phyloP scores from a whole-genome alignment of 2,888 invertebrate species.

The Hydropsyche betteni region DNA sequence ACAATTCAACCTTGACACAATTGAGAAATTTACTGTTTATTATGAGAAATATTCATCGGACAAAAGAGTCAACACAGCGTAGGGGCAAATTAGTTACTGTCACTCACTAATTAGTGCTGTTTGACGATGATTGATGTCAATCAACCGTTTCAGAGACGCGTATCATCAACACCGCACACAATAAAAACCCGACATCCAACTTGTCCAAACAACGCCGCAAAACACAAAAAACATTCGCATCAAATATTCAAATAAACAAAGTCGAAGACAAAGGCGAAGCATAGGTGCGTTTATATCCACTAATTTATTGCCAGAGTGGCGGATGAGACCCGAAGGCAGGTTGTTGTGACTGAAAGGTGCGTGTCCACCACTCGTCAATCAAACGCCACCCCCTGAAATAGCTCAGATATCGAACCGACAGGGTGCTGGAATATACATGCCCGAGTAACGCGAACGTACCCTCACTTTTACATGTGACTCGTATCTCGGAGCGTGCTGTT shows the following conservation, averaged over 20 bases:
- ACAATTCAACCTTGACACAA: no score
- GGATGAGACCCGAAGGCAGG: slow-evolving; percentile 33
- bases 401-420: slow-evolving; percentile 29
- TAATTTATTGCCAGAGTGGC: slow-evolving; percentile 22
- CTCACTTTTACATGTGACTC: background rate
- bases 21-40: no score
- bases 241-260: no score
- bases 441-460: background rate
- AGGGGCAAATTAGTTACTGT: slow-evolving; percentile 2
- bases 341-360: slow-evolving; percentile 44
- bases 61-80: no score
- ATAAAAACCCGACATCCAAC: no score
- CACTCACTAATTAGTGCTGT: slow-evolving; percentile 17
- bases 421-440: background rate
- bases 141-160: slow-evolving; percentile 8
- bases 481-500: background rate
- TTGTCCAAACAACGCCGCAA: no score
- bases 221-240: no score
- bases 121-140: slow-evolving; percentile 29
- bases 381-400: slow-evolving; percentile 38
- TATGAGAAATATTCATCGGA: no score
- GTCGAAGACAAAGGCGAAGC: no score
- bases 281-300: background rate
- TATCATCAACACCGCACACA: no score
- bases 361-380: slow-evolving; percentile 49